Evolutionary conservation across 2,797 vertebrate genomes (phyloP).

Genomic region (Mormyrops boulengeri): DNA sequence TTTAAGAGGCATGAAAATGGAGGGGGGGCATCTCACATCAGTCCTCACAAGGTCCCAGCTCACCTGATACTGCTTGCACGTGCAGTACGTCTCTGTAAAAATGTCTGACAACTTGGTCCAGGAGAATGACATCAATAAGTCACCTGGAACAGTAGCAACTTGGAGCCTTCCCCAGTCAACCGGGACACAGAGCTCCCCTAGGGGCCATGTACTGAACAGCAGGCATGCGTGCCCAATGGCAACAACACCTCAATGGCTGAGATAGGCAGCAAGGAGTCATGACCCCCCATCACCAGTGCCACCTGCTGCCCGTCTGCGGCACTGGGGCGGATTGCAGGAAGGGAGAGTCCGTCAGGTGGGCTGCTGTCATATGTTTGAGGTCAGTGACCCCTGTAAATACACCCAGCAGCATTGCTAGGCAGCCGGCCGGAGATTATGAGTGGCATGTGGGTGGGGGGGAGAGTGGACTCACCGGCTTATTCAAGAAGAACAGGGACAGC

Average conservation of each 20-base stretch:
- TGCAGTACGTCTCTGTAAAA: background rate
- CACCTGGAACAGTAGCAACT: background rate
- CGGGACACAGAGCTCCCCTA: background rate
- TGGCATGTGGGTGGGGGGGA: background rate
- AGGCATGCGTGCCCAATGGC: background rate
- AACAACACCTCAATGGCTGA: background rate
- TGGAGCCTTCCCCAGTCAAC: background rate
- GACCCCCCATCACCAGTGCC: background rate
- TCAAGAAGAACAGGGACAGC: conserved; percentile 90
- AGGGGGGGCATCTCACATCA: background rate
- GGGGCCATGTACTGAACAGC: background rate
- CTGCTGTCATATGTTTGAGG: background rate
- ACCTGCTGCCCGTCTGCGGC: background rate
- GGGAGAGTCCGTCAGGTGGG: background rate
- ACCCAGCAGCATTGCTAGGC: background rate
- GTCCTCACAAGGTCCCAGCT: background rate
- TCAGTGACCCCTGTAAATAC: background rate
- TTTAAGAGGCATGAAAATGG: background rate
- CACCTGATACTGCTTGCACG: background rate
- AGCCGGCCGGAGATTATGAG: background rate
- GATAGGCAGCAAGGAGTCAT: background rate
- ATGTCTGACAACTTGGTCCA: background rate
- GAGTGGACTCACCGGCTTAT: conserved; percentile 82
- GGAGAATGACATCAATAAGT: background rate
- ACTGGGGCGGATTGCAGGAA: background rate